These are phyloP conservation scores for Falco berigora DNA, from an alignment of 2,797 vertebrate species.

Conservation along the genomic window DNA sequence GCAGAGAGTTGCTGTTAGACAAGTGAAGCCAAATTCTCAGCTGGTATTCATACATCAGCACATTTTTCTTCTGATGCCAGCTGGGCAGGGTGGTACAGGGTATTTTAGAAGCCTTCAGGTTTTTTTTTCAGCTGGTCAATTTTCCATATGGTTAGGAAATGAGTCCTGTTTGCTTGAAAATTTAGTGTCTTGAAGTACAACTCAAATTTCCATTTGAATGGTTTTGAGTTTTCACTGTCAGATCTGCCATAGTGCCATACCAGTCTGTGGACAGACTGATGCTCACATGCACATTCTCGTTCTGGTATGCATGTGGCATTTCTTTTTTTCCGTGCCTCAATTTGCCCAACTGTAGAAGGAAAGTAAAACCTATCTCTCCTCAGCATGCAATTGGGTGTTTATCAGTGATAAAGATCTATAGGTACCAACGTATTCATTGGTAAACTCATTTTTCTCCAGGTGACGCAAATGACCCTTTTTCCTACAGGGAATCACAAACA, in stretches of 20 bases:
- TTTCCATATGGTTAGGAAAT: neutral
- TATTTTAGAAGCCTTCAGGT: neutral
- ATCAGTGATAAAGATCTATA: neutral
- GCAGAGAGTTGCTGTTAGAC: neutral
- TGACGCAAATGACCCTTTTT: neutral
- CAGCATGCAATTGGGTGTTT: neutral
- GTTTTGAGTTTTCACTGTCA: neutral
- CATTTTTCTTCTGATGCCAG: neutral
- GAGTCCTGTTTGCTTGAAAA: neutral
- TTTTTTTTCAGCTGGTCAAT: neutral
- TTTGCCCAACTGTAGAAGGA: neutral
- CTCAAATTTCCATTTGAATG: neutral
- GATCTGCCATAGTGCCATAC: neutral
- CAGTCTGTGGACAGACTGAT: neutral
- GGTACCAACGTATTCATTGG: neutral
- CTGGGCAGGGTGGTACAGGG: neutral
- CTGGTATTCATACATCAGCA: neutral
- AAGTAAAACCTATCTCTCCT: neutral
- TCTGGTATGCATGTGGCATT: neutral
- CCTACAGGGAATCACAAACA: neutral
- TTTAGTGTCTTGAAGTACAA: neutral
- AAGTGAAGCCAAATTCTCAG: neutral
- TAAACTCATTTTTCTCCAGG: neutral
- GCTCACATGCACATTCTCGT: neutral
- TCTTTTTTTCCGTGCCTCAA: neutral